Percentiles rank a stretch among this genome's conserved stretches.
Conservation (phyloP, 2,888 invertebrate genomes). For the Chrysolina americana region DNA sequence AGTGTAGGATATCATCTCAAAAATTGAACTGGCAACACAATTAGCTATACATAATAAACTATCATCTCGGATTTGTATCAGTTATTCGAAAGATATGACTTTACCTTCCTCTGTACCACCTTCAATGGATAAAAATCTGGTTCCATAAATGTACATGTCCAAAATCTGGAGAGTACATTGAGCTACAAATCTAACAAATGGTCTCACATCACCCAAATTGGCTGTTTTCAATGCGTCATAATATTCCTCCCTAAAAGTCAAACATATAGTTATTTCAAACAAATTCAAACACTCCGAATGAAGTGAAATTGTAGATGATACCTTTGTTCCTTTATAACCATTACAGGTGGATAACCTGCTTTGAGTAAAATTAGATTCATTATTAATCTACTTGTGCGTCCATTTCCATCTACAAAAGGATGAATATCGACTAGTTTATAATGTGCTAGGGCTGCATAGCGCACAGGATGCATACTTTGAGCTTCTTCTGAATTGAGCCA, state of each 20-base stretch:
- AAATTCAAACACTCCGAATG: no score
- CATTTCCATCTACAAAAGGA: slow-evolving; percentile 97
- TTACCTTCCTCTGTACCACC: slow-evolving; percentile 48
- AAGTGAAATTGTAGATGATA: slow-evolving; percentile 48
- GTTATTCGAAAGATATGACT: slow-evolving; percentile 47
- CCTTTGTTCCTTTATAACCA: slow-evolving; percentile 89
- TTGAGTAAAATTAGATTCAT: slow-evolving; percentile 98
- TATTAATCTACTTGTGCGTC: slow-evolving; percentile 92
- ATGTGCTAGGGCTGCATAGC: slow-evolving; percentile 95
- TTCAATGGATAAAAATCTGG: slow-evolving; percentile 57
- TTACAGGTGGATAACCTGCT: slow-evolving; percentile 96
- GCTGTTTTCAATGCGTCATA: slow-evolving; percentile 92
- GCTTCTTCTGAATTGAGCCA: slow-evolving; percentile 95
- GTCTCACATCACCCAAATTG: slow-evolving; percentile 94
- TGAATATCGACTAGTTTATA: slow-evolving; percentile 98
- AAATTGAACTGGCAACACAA: slow-evolving; percentile 9
- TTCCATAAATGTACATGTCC: slow-evolving; percentile 63
- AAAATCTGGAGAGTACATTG: slow-evolving; percentile 78
- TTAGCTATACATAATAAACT: not conserved
- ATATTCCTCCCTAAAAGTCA: slow-evolving; percentile 76
- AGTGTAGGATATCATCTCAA: not conserved
- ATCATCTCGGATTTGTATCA: not conserved
- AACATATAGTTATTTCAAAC: no score
- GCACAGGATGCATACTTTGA: slow-evolving; percentile 72
- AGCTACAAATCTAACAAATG: slow-evolving; percentile 96